Base-by-base conservation (phyloP, 1,140 invertebrate genomes). In the Aleiodes sp. region DNA sequence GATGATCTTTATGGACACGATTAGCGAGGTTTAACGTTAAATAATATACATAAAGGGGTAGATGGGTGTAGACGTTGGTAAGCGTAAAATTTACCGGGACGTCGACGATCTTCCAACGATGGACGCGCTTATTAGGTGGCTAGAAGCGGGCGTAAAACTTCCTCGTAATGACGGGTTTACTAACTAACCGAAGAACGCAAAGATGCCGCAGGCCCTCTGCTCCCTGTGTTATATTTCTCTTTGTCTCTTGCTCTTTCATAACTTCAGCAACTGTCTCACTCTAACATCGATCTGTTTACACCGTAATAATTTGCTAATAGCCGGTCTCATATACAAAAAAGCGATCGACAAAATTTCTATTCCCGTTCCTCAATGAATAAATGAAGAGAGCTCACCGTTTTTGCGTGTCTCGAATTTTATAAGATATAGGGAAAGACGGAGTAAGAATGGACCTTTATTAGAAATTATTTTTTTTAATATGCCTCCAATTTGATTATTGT, bases 251-350 rank as follows among this genome's bases (percentile, higher is more conserved):
- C 21, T 8, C 39, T n/a, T n/a, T n/a, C n/a, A n/a, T n/a, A n/a
- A 6, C 10, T 52, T 52, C 16, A 24, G 4, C 21, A 24, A 24
- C 21, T 52, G 46, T 52, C 46, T 46, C 59, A 60, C 46, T 68
- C 75, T 74, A 68, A 65, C 75, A 73, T 80, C 76, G 77, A 84
- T 82, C 81, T 84, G 82, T 84, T 84, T 84, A 84, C 82, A 84
- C 78, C 82, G 80, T 80, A 83, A 78, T 83, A 83, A 84, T 84
- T 84, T 84, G 82, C 80, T 83, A 83, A 84, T 83, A 76, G 78
- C 76, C 70, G 75, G 72, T 65, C 12, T 39, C 24, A 19, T 9
- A 12, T 16, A 33, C 8, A 28, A 39, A 39, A 39, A 63, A 35
- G 6, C 16, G 61, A 4, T 29, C 64, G 37, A 26, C 62, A 31